Evolutionary conservation across 2,113 vertebrate species (phyloP).

Genomic region (Aldabrachelys gigantea): DNA sequence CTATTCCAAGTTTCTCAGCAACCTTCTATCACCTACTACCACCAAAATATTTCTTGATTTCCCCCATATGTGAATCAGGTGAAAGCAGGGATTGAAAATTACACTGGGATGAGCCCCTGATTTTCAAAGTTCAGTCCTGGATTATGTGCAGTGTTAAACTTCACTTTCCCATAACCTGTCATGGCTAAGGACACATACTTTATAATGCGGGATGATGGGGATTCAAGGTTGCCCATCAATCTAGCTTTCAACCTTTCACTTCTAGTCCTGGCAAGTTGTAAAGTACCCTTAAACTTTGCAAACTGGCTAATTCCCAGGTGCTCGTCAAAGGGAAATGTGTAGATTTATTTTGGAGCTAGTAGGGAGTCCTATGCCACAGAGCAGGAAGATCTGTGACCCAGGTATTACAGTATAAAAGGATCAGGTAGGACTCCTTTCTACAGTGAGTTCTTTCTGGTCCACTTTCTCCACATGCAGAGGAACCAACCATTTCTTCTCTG

Average conservation of each 20-base stretch:
- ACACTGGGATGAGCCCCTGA: neutral
- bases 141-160: neutral
- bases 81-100: neutral
- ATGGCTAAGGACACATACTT: neutral
- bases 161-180: neutral
- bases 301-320: neutral
- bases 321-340: neutral
- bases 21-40: neutral
- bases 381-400: neutral
- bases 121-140: neutral
- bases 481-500: neutral
- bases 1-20: neutral
- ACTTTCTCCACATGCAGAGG: neutral
- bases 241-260: rapidly evolving
- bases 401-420: neutral
- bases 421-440: rapidly evolving
- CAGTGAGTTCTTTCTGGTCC: neutral
- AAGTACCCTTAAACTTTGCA: neutral
- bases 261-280: neutral
- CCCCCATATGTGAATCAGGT: neutral
- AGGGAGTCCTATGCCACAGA: neutral
- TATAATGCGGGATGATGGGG: neutral
- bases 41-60: neutral
- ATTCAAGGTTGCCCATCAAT: neutral
- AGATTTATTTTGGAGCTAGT: rapidly evolving